Evolutionary conservation across 2,797 vertebrate species (phyloP), one percentile per base, ranked within the genome.

Genomic region (Echiichthys vipera): DNA sequence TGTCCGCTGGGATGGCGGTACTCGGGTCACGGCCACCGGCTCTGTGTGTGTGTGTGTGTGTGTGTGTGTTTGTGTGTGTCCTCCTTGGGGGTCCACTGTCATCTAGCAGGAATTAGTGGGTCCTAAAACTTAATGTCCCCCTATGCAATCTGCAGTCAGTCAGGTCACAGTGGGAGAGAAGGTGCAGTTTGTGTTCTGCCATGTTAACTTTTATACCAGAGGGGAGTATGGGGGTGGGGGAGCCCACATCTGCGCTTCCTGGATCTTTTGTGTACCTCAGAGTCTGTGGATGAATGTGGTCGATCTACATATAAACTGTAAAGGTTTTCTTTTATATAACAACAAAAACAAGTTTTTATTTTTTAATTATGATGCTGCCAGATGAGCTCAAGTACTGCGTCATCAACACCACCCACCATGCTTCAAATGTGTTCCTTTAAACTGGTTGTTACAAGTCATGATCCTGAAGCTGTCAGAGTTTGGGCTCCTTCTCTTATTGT

Each of bases 41-140:
- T 73, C 65, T 13, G 68, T 59, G 14, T 34, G 34, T 36, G 34
- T 36, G 34, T 36, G 34, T 36, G 34, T 34, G 32, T 56, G 56
- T 45, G 22, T n/a, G 18, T 9, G 32, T n/a, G 50, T n/a, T 37
- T 27, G 13, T 57, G 54, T 49, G 25, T 14, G 22, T 4, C 24
- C 47, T 61, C 30, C 53, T 18, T 2, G 9, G 36, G 59, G 65
- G 72, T 46, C 62, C 83, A 64, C 88, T 89, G 88, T 90, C 86
- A 89, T 68, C 80, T 78, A 74, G 69, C 5, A 34, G 85, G 81
- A 91, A 93, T 94, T 87, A 85, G 80, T 87, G 77, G 82, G 85
- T 80, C 85, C 89, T 95, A 91, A 95, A 95, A 93, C 85, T 92
- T 94, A 94, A 95, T 93, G 92, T 91, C 77, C 91, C 93, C 74